These are phyloP conservation scores for Drosophila truncata DNA, from an alignment of 1,140 invertebrate genomes.

Conservation along the genomic window DNA sequence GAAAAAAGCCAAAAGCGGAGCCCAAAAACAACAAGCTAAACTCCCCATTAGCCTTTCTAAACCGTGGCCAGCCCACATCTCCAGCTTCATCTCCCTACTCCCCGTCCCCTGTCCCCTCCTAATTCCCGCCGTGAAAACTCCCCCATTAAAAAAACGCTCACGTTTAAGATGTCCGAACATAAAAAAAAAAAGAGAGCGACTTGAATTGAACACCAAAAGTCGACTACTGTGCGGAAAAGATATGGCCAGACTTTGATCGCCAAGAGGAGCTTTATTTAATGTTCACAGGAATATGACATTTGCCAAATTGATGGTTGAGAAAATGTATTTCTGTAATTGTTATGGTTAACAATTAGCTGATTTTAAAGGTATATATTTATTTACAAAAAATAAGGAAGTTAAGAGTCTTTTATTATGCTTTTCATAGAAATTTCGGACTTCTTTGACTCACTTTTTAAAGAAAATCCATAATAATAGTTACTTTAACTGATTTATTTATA, in stretches of 20 bases:
- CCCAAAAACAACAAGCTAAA: constrained; percentile 62
- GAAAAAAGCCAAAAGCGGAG: constrained; percentile 30
- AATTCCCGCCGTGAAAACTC: neutral
- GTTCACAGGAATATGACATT: constrained; percentile 4
- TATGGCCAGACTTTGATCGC: constrained; percentile 13
- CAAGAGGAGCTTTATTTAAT: constrained; percentile 1
- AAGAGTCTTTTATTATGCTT: too few relatives aligned
- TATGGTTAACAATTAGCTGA: neutral
- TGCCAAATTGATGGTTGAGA: neutral
- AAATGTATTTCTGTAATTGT: neutral
- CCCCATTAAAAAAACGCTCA: constrained; percentile 60
- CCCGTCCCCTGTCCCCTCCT: neutral
- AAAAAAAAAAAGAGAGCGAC: constrained; percentile 35
- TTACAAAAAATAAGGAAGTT: too few relatives aligned
- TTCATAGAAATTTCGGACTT: too few relatives aligned
- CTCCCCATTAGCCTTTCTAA: constrained; percentile 83
- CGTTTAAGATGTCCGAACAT: constrained; percentile 74
- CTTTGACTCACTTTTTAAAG: too few relatives aligned
- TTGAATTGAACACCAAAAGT: constrained; percentile 21
- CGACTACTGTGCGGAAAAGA: constrained; percentile 35
- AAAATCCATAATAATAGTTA: too few relatives aligned
- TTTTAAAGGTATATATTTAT: too few relatives aligned
- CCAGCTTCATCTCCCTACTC: neutral
- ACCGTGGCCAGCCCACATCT: constrained; percentile 52
- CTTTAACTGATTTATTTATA: neutral